phyloP scores from a whole-genome alignment of 92 coral and sea anemone genomes.

The Epizoanthus scotinus region DNA sequence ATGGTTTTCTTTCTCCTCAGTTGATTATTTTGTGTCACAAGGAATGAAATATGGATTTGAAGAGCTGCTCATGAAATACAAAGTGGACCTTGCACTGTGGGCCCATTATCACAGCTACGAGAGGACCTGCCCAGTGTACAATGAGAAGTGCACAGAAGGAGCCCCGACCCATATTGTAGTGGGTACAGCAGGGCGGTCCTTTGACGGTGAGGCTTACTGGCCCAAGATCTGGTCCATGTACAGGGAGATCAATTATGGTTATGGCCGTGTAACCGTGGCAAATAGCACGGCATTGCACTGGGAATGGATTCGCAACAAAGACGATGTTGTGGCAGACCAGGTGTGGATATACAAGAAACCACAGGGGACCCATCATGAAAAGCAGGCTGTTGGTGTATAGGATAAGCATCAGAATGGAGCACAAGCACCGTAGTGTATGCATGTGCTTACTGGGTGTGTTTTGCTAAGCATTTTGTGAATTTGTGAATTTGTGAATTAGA shows the following conservation, averaged over 20 bases:
- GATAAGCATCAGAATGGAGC: not conserved
- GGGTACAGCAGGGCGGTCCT: slow-evolving; percentile 87
- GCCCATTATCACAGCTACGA: slow-evolving; percentile 99
- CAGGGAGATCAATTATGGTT: slow-evolving; percentile 82
- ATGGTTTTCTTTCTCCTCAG: slow-evolving; percentile 37
- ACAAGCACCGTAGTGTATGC: no score
- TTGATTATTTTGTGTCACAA: slow-evolving; percentile 73
- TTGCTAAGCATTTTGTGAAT: no score
- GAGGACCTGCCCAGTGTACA: slow-evolving; percentile 85
- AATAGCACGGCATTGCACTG: slow-evolving; percentile 80
- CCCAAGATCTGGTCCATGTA: slow-evolving; percentile 86
- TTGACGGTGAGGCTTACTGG: slow-evolving; percentile 64
- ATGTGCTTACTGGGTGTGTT: no score
- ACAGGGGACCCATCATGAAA: slow-evolving; percentile 13
- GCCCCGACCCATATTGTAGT: slow-evolving; percentile 85
- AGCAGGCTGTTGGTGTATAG: slow-evolving; percentile 16
- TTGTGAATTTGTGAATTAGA: no score
- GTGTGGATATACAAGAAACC: slow-evolving; percentile 63
- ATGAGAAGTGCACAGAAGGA: slow-evolving; percentile 66
- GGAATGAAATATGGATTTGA: slow-evolving; percentile 89
- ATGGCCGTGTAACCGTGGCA: slow-evolving; percentile 87
- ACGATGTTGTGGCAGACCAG: slow-evolving; percentile 75
- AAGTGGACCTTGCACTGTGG: slow-evolving; percentile 95
- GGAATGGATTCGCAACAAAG: slow-evolving; percentile 89
- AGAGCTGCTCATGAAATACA: slow-evolving; percentile 75